These are phyloP conservation scores for Callyntrura guangdongensis DNA, from an alignment of 2,888 invertebrate genomes.

Conservation along the genomic window DNA sequence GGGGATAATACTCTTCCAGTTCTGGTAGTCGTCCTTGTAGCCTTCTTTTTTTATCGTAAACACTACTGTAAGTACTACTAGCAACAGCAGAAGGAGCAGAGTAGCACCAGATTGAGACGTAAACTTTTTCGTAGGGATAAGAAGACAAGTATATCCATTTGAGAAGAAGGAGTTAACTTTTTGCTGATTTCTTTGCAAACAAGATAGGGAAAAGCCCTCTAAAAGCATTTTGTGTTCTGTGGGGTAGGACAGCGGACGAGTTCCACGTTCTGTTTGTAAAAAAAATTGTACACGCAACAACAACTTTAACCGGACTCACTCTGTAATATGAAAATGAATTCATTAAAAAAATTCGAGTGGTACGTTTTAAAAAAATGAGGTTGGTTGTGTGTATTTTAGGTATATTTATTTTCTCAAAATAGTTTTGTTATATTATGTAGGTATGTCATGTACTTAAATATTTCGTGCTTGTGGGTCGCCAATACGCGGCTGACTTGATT, in stretches of 20 bases:
- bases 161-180: conserved; percentile 37
- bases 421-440: neutral
- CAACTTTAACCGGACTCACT: neutral
- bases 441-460: too few relatives aligned
- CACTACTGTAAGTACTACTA: neutral
- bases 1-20: conserved; percentile 29
- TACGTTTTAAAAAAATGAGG: neutral
- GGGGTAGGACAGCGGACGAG: neutral
- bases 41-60: neutral
- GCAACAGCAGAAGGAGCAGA: conserved; percentile 9
- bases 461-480: too few relatives aligned
- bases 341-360: neutral
- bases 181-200: neutral
- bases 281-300: neutral
- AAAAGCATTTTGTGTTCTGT: neutral
- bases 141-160: neutral
- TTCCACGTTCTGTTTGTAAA: neutral
- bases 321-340: conserved; percentile 23
- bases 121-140: conserved; percentile 35
- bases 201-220: neutral
- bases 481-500: too few relatives aligned
- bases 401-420: neutral
- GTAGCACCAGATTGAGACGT: conserved; percentile 59
- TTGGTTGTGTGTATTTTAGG: neutral
- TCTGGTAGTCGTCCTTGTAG: neutral